Conservation (phyloP, 2,797 vertebrate genomes). For the Sebastes steindachneri region DNA sequence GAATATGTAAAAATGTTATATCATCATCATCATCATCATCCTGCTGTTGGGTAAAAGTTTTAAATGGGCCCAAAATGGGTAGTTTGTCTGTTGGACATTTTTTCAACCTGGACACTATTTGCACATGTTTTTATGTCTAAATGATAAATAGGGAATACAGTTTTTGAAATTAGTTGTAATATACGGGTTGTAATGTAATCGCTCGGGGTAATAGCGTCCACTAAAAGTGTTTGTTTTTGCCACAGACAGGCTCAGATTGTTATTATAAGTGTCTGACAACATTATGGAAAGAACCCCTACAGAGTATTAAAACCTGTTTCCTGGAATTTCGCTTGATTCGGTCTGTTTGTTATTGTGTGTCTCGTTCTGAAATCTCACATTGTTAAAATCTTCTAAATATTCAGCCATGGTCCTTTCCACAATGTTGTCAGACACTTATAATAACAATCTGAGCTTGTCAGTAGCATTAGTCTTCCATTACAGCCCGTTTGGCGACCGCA, state of each 20-base stretch:
- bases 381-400: not conserved
- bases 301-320: not conserved
- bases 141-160: not conserved
- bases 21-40: not conserved
- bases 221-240: too few species aligned
- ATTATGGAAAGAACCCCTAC: not conserved
- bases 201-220: not conserved
- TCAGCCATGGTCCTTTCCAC: not conserved
- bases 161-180: not conserved
- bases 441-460: not conserved
- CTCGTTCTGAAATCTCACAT: not conserved
- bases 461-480: not conserved
- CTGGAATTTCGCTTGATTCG: not conserved
- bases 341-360: not conserved
- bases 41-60: not conserved
- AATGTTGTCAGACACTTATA: not conserved
- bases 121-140: not conserved
- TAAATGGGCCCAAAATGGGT: not conserved
- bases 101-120: not conserved
- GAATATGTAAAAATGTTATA: constrained; percentile 2
- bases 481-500: not conserved
- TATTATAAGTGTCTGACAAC: not conserved
- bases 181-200: not conserved
- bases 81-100: not conserved
- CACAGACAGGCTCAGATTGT: too few species aligned